These are phyloP conservation scores for Nymphalis urticae DNA, from an alignment of 2,888 invertebrate genomes.

Conservation along the genomic window DNA sequence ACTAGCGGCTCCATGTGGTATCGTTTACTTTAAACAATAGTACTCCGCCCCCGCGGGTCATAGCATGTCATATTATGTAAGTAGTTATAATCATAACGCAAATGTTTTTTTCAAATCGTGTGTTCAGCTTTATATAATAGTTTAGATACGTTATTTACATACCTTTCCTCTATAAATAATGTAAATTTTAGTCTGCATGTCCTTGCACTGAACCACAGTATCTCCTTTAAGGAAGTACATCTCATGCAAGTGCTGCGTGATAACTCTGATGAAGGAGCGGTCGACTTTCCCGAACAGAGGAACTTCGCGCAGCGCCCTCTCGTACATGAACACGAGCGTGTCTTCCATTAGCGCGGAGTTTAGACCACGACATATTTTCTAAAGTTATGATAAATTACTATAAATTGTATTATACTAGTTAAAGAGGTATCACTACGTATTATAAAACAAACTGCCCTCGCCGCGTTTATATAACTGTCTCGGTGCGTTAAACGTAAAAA, in stretches of 20 bases:
- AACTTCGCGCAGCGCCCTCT: slow-evolving; percentile 75
- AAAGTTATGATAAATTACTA: slow-evolving; percentile 7
- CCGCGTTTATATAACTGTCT: too few species aligned
- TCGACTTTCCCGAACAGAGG: slow-evolving; percentile 79
- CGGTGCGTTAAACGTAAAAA: too few species aligned
- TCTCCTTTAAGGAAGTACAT: slow-evolving; percentile 77
- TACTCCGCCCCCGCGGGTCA: too few species aligned
- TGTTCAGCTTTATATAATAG: too few species aligned
- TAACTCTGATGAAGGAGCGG: slow-evolving; percentile 77
- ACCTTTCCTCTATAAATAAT: slow-evolving; percentile 80
- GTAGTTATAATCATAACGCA: too few species aligned
- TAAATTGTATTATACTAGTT: not conserved
- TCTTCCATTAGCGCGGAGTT: slow-evolving; percentile 80
- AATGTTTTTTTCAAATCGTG: too few species aligned
- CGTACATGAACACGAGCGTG: slow-evolving; percentile 77
- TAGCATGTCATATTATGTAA: too few species aligned
- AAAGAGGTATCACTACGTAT: not conserved
- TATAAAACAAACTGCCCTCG: too few species aligned
- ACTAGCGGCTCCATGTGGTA: too few species aligned
- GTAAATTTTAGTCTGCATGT: slow-evolving; percentile 72
- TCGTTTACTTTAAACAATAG: too few species aligned
- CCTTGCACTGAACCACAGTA: slow-evolving; percentile 72
- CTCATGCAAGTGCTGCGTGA: slow-evolving; percentile 76
- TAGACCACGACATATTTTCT: slow-evolving; percentile 74
- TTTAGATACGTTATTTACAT: slow-evolving; percentile 24